Base-by-base conservation (phyloP, 2,888 invertebrate species). In the Leptarthrus brevirostris region DNA sequence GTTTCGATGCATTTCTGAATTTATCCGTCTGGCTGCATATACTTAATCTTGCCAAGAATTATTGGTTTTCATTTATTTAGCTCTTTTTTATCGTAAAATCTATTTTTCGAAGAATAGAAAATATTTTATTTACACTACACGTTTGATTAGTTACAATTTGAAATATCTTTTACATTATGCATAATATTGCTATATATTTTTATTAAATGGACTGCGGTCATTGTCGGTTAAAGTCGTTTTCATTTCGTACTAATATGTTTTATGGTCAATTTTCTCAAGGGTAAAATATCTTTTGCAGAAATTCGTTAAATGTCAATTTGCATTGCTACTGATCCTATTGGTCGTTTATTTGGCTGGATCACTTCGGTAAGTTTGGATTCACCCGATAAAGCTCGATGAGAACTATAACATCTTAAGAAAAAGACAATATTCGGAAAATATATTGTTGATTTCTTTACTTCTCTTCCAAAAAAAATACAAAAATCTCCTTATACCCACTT, bases 201-300 rank as follows among this genome's bases (percentile, higher is more conserved):
- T 34, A 20, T 52, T n/a, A 71, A 8, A 14, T 18, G 40, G 40
- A 40, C 22, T 56, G 44, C 56, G 56, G 72, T 72, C 56, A 72
- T 40, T 54, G 44, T 56, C 56, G 72, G 72, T 44, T 58, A 72
- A 61, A 72, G 26, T 34, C 61, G 64, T 73, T 64, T 64, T 73
- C 61, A 64, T 73, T 73, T 73, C 66, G 36, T 53, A 71, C 72
- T 58, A 69, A 72, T 47, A 47, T 36, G 66, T 47, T 74, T 74
- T 56, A 66, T 69, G 72, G 61, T 49, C 18, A 73, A 74, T 74
- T 83, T 83, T 82, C 82, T 83, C 80, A 84, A 89, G 90, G 91
- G 89, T 90, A 87, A 83, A 83, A 83, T 90, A 90, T 91, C 90
- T 91, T 92, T 90, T 92, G 90, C 91, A 91, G 91, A 91, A 91